These are phyloP conservation scores for Brachionus sp. DNA, from an alignment of 1,140 invertebrate genomes.

Conservation along the genomic window DNA sequence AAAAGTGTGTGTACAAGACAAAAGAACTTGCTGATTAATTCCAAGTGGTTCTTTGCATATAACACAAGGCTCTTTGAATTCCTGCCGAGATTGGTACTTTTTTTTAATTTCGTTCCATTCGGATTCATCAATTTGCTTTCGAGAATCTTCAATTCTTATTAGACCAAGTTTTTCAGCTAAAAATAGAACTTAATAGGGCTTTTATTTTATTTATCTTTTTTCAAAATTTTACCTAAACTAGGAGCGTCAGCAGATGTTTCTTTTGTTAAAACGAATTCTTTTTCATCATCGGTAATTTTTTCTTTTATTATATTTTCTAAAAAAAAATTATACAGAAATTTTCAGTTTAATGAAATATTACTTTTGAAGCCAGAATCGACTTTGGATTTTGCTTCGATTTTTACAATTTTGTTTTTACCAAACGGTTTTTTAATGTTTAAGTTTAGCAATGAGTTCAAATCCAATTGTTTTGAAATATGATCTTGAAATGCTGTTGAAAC, in stretches of 20 bases:
- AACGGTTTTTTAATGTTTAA: neutral
- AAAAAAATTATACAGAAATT: neutral
- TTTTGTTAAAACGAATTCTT: conserved; percentile 16
- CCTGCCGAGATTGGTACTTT: conserved; percentile 54
- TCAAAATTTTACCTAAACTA: neutral
- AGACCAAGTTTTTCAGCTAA: conserved; percentile 41
- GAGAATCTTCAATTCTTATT: neutral
- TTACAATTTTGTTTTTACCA: neutral
- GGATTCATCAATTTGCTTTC: conserved; percentile 50
- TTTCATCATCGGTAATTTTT: neutral
- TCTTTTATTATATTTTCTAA: neutral
- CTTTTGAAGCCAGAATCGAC: conserved; percentile 4
- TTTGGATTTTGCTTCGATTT: conserved; percentile 16
- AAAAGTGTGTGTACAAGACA: conserved; percentile 59
- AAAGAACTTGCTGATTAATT: conserved; percentile 55
- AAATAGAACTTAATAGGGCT: neutral
- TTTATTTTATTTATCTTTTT: neutral
- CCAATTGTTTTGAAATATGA: conserved; percentile 25
- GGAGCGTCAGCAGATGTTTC: neutral
- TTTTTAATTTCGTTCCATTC: conserved; percentile 55
- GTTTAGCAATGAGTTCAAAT: conserved; percentile 2
- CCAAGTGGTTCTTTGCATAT: conserved; percentile 60
- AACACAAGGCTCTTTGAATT: conserved; percentile 57
- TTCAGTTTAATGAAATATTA: neutral
- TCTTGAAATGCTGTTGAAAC: conserved; percentile 37